A percentile compares a stretch with the other conserved stretches of the same genome.
Evolutionary conservation across 2,113 vertebrate species (phyloP).

Genomic region (Hemiscyllium ocellatum): DNA sequence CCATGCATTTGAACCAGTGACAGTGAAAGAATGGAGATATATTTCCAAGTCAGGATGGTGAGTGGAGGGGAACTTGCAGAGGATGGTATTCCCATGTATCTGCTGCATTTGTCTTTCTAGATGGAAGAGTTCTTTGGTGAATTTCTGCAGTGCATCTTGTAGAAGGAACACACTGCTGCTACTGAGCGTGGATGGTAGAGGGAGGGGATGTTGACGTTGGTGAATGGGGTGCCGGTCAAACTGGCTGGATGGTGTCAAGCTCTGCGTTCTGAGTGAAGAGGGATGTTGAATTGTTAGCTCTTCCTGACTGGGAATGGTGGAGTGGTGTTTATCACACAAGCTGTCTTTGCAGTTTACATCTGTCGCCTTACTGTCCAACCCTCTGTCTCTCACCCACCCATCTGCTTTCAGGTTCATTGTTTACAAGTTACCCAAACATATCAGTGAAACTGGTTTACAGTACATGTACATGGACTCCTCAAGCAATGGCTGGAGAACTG

Average conservation of each 20-base stretch:
- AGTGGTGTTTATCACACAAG: background rate
- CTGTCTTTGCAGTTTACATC: background rate
- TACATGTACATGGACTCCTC: slow-evolving; percentile 65
- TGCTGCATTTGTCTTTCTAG: background rate
- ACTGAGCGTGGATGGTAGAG: background rate
- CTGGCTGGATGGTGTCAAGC: no score
- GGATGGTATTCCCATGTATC: background rate
- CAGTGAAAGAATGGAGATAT: background rate
- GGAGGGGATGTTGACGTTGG: no score
- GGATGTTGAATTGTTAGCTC: background rate
- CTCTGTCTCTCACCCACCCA: background rate
- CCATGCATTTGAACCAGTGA: background rate
- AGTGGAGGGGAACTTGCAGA: no score
- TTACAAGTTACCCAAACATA: slow-evolving; percentile 69
- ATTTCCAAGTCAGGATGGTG: background rate
- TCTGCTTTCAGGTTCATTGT: slow-evolving; percentile 65
- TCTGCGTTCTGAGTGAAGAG: background rate
- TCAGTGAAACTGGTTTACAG: slow-evolving; percentile 46
- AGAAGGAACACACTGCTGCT: background rate
- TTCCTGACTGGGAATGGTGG: background rate
- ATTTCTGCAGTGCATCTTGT: background rate
- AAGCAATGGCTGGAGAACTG: slow-evolving; percentile 61
- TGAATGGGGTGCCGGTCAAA: background rate
- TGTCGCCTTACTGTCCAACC: background rate
- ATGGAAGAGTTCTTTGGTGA: background rate